Base-by-base conservation (phyloP, 2,888 invertebrate species). In the Ophion obscuratus region DNA sequence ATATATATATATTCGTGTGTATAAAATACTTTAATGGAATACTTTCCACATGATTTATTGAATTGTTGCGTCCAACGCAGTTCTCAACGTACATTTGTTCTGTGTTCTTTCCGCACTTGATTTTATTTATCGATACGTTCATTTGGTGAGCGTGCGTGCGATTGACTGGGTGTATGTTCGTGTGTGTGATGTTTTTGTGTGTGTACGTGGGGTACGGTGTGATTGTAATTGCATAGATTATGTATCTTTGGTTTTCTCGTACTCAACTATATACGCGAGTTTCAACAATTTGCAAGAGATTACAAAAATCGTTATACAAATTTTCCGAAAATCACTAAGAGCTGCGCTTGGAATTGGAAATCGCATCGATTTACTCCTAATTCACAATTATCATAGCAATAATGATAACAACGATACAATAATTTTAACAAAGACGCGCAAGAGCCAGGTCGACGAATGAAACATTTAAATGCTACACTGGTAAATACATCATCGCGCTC, bases 201-300 rank as follows among this genome's bases (percentile, higher is more conserved):
- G 66, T 76, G 53, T 31, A 11, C 36, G 36, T n/a, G 7, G 36
- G 14, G 59, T 74, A 57, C 24, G 68, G 68, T 73, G 68, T 86
- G 61, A 36, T 73, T 71, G 80, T 64, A 59, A 64, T 62, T 77
- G 77, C 31, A 67, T 68, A 83, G 79, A 77, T 83, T 82, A 83
- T 79, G 77, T 68, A 83, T 86, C 81, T 86, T 86, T 86, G 86
- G 86, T 83, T 83, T 83, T 68, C 24, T 77, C 77, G 64, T 81
- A 77, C 73, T 73, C 75, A 78, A 74, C 64, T 81, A 61, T 74
- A 78, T 74, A 80, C 24, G 62, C 79, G 66, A 77, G 57, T 57
- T 77, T 64, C 9, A 76, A 76, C 75, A 76, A 76, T 76, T 76
- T 64, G 64, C 62, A 76, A 74, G 61, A 44, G 44, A 36, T 74